Evolutionary conservation across 2,888 invertebrate genomes (phyloP).

Genomic region (Papilio protenor): DNA sequence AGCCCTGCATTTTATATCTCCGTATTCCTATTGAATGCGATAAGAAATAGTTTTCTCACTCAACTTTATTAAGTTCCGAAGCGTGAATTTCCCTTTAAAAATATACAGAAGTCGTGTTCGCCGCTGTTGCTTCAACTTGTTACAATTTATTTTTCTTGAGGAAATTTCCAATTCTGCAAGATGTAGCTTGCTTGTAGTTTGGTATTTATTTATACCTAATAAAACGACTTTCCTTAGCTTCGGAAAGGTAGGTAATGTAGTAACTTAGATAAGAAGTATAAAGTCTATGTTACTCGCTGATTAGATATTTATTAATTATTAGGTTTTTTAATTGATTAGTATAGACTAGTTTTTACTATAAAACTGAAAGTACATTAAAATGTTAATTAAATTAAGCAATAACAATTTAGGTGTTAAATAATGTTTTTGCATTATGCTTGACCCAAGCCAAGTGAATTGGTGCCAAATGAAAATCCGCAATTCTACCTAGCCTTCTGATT

Average conservation of each 20-base stretch:
- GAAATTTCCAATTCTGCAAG: background rate
- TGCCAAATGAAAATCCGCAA: no score
- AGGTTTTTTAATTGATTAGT: no score
- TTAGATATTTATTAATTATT: no score
- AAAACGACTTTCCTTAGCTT: background rate
- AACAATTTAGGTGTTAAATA: no score
- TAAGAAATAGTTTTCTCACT: constrained; percentile 26
- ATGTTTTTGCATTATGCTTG: no score
- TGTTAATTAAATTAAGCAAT: no score
- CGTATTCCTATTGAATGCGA: constrained; percentile 1
- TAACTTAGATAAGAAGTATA: background rate
- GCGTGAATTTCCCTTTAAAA: constrained; percentile 10
- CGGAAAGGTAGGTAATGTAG: no score
- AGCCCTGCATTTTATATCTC: background rate
- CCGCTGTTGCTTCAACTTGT: constrained; percentile 8
- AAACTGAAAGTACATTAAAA: no score
- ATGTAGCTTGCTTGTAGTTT: background rate
- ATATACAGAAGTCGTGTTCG: constrained; percentile 7
- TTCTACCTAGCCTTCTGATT: no score
- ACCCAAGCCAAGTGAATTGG: no score
- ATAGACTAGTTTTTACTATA: no score
- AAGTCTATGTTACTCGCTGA: no score
- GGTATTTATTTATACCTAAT: background rate
- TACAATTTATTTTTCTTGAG: constrained; percentile 12
- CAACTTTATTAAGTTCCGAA: constrained; percentile 25